Evolutionary conservation across 2,888 invertebrate species (phyloP), one percentile per base, ranked within the genome.

Genomic region (Lingula anatina): DNA sequence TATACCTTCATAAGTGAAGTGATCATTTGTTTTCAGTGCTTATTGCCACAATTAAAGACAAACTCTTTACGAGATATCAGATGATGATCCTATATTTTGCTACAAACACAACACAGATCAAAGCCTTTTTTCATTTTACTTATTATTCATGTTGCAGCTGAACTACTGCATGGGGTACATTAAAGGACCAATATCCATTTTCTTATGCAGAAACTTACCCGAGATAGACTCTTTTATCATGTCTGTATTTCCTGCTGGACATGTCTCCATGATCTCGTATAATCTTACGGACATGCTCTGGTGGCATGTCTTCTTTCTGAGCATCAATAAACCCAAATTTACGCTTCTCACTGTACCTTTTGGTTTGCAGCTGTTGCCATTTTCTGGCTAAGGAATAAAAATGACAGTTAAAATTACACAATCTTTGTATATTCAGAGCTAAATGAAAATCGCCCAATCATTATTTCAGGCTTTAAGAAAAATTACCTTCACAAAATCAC

Each of bases 231-330:
- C 99, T 84, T 76, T 99, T 99, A 78, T 99, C 99, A 72, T 99
- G 97, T 47, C 97, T 84, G 78, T 95, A 99, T 80, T 99, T 99
- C 43, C 97, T 83, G 69, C 94, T 96, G 36, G 95, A 96, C 99
- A 99, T 99, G 75, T 99, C 99, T 31, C 99, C 99, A 78, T 99
- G 99, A 79, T 99, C 99, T 49, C 97, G 84, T 59, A 99, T 96
- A 68, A 99, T 99, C 80, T 99, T 99, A 24, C 99, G 83, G 53
- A 99, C 93, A 78, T 99, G 97, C 75, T 99, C 99, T 0, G 97
- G 95, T 12, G 99, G 99, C 97, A 99, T 97, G 61, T 99, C 97
- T 75, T 99, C 99, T 76, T 99, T 99, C 73, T 97, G 97, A 0
- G 96, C 92, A 79, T 99, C 97, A 2, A 97, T 89, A 78, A 97